Conservation (phyloP, 2,888 invertebrate species). For the Pammene aurita region DNA sequence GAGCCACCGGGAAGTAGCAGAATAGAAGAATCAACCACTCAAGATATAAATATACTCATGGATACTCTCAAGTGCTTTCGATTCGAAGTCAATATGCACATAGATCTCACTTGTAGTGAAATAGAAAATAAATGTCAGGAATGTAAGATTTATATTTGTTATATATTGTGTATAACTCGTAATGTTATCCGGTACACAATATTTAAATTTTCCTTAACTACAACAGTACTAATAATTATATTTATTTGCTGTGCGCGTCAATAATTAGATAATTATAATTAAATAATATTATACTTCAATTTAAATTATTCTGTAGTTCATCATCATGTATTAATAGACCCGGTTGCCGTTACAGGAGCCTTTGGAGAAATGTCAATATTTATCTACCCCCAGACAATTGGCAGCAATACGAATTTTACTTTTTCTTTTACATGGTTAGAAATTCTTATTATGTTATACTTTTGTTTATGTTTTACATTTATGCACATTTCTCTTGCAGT, state of each 20-base stretch:
- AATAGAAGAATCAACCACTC: not conserved
- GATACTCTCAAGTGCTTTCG: conserved; percentile 22
- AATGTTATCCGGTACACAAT: not conserved
- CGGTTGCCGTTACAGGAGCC: no score
- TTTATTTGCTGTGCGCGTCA: no score
- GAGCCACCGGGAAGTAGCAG: conserved; percentile 1
- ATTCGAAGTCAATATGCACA: conserved; percentile 21
- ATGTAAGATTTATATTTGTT: conserved; percentile 19
- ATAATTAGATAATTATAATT: not conserved
- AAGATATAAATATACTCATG: conserved; percentile 7
- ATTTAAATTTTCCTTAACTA: not conserved
- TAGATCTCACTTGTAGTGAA: conserved; percentile 27
- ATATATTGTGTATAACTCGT: no score
- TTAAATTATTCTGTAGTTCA: no score
- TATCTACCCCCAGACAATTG: no score
- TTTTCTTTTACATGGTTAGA: no score
- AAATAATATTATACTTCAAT: no score
- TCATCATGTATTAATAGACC: no score
- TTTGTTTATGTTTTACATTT: not conserved
- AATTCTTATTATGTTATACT: not conserved
- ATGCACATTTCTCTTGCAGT: conserved; percentile 14
- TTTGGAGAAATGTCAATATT: no score
- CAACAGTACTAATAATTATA: no score
- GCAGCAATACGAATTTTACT: no score
- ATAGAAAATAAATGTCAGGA: conserved; percentile 26